A percentile compares a stretch with the other conserved stretches of the same genome.
Conservation (phyloP, 2,888 invertebrate genomes). For the Antheraea yamamai region DNA sequence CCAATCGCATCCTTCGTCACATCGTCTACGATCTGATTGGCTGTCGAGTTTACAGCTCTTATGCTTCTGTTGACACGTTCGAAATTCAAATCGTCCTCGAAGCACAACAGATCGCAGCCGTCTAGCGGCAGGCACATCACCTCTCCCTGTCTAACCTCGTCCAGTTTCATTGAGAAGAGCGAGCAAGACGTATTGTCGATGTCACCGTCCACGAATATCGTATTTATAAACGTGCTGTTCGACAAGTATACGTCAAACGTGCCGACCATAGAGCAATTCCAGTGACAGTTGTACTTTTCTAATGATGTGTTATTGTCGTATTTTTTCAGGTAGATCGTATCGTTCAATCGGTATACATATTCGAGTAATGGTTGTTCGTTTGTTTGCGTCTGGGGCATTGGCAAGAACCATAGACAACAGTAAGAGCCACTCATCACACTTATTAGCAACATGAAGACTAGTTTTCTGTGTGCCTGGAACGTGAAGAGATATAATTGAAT, state of each 20-base stretch:
- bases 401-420: slow-evolving; percentile 86
- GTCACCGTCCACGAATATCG: slow-evolving; percentile 53
- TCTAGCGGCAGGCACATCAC: slow-evolving; percentile 54
- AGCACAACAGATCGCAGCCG: slow-evolving; percentile 63
- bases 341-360: slow-evolving; percentile 63
- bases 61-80: slow-evolving; percentile 26
- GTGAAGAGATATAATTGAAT: slow-evolving; percentile 21
- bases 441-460: slow-evolving; percentile 87
- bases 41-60: slow-evolving; percentile 25
- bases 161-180: slow-evolving; percentile 58
- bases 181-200: slow-evolving; percentile 59
- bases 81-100: slow-evolving; percentile 50
- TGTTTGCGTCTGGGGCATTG: slow-evolving; percentile 46
- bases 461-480: slow-evolving; percentile 83
- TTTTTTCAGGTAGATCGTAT: slow-evolving; percentile 56
- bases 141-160: slow-evolving; percentile 49
- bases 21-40: slow-evolving; percentile 9
- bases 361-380: slow-evolving; percentile 43
- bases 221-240: slow-evolving; percentile 57
- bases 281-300: slow-evolving; percentile 65
- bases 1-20: slow-evolving; percentile 6
- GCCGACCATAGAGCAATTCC: slow-evolving; percentile 56
- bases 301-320: slow-evolving; percentile 41
- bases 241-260: slow-evolving; percentile 60
- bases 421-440: slow-evolving; percentile 85